Percentiles rank a stretch among this genome's conserved stretches.
Evolutionary conservation across 2,888 invertebrate genomes (phyloP).

Genomic region (Cerastis rubricosa): DNA sequence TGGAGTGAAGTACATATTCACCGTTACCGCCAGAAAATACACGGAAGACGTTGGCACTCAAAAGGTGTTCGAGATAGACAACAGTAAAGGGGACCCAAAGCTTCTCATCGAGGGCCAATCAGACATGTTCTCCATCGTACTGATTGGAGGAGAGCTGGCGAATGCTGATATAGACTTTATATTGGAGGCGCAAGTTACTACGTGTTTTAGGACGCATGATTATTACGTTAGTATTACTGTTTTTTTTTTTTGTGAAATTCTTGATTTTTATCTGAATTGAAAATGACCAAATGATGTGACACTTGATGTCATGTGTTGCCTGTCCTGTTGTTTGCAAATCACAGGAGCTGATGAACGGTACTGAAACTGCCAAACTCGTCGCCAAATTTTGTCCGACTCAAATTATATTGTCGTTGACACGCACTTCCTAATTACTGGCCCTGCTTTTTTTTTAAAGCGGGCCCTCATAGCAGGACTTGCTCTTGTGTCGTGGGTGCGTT

Average conservation of each 20-base stretch:
- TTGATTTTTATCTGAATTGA: too few relatives aligned
- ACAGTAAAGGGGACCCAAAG: constrained; percentile 74
- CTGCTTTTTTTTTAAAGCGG: too few relatives aligned
- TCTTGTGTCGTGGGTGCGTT: too few relatives aligned
- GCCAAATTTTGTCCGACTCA: background rate
- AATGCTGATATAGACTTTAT: constrained; percentile 75
- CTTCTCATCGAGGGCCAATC: constrained; percentile 74
- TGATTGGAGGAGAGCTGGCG: constrained; percentile 76
- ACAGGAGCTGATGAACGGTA: background rate
- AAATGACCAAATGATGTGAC: background rate
- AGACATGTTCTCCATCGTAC: constrained; percentile 76
- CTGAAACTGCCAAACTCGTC: background rate
- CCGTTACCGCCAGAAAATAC: constrained; percentile 69
- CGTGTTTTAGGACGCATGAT: constrained; percentile 79
- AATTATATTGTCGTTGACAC: background rate
- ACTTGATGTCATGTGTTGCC: background rate
- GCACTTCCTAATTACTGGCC: background rate
- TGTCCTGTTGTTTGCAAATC: background rate
- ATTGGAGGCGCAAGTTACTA: constrained; percentile 78
- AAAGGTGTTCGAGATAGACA: constrained; percentile 77
- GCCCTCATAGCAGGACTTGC: too few relatives aligned
- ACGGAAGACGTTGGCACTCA: constrained; percentile 56
- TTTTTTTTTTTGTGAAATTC: background rate
- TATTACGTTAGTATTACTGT: constrained; percentile 76
- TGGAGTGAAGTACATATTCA: constrained; percentile 80